phyloP scores from a whole-genome alignment of 2,113 vertebrate species.

The Halichoeres trimaculatus region DNA sequence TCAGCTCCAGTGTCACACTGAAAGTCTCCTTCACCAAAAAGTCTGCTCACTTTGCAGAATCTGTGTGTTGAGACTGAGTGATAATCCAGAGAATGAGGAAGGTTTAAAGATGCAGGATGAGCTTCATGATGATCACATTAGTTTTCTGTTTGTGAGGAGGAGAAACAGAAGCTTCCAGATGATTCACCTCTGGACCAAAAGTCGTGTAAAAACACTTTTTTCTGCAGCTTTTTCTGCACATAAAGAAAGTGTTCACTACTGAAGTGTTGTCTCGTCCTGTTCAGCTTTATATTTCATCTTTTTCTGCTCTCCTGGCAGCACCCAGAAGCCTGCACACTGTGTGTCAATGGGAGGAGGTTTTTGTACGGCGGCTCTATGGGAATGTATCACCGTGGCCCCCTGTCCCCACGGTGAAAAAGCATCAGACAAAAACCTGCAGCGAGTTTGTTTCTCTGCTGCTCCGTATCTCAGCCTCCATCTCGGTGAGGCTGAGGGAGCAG shows the following conservation, averaged over 20 bases:
- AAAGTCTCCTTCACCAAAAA: conserved; percentile 58
- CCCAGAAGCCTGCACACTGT: conserved; percentile 19
- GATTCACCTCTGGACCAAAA: neutral
- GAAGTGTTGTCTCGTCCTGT: neutral
- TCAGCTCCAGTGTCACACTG: conserved; percentile 72
- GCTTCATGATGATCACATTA: neutral
- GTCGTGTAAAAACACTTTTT: neutral
- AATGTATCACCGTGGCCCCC: conserved; percentile 89
- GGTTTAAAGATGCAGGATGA: neutral
- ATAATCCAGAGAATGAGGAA: conserved; percentile 29
- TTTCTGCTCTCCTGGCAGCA: neutral
- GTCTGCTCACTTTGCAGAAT: neutral
- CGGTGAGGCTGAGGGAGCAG: conserved; percentile 40
- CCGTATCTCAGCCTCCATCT: conserved; percentile 73
- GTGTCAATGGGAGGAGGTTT: conserved; percentile 81
- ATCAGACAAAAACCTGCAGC: conserved; percentile 87
- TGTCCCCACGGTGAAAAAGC: conserved; percentile 89
- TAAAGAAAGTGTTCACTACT: neutral
- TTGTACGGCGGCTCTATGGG: conserved; percentile 87
- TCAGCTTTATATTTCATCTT: neutral
- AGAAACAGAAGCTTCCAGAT: neutral
- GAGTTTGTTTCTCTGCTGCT: neutral
- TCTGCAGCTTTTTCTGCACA: neutral
- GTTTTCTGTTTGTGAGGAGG: neutral
- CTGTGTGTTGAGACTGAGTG: neutral